Evolutionary conservation across 2,888 invertebrate genomes (phyloP), one percentile per base, ranked within the genome.

Genomic region (Polydrusus cervinus): DNA sequence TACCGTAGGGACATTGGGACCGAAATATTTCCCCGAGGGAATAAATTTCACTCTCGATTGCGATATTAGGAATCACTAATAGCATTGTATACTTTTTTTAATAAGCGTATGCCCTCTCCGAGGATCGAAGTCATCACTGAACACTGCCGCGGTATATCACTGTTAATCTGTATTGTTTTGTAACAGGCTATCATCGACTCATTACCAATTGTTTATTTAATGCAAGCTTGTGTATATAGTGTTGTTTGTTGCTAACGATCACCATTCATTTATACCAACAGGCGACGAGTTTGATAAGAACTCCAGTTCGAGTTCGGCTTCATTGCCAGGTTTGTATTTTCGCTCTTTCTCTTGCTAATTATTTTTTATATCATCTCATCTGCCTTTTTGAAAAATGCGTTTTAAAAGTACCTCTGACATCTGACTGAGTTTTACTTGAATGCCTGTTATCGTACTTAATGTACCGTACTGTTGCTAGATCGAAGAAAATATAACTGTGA

Each of bases 201-300:
- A 66, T 20, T 53, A 51, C 30, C 16, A 53, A 51, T n/a, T 62
- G 69, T 69, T 69, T 57, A 45, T 68, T 69, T 68, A 67, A 61
- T 73, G 73, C 74, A 55, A 71, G 76, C 70, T 73, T 76, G 76
- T 60, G 72, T 76, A 73, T 25, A 70, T 76, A 76, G 65, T 53
- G 66, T 76, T 79, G 71, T 78, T 81, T 81, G 79, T 82, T 82
- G 80, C 80, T 81, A 80, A 81, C 79, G 76, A 64, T 80, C 84
- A 83, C 82, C 79, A 68, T 81, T 79, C 79, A 74, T 80, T 82
- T 82, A 70, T 80, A 80, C 78, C 81, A 84, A 87, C 88, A 87
- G 88, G 89, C 87, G 91, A 91, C 86, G 91, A 92, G 88, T 90
- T 90, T 88, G 91, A 92, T 89, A 91, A 90, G 88, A 91, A 91